Percentiles rank a stretch among this genome's conserved stretches.
These are phyloP conservation scores for Drosophila fungiperda DNA, from an alignment of 2,888 invertebrate genomes.

Conservation along the genomic window DNA sequence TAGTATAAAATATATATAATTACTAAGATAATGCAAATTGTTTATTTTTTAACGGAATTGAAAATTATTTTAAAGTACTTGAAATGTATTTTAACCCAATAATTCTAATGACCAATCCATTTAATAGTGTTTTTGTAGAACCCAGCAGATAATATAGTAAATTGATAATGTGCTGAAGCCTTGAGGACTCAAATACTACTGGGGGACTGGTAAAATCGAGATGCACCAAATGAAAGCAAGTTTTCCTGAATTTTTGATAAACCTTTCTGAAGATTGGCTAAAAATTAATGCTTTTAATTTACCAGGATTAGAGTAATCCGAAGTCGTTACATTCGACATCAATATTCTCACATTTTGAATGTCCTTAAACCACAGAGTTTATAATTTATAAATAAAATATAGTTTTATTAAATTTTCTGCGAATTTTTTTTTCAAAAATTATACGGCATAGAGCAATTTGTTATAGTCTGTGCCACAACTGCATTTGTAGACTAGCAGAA, in stretches of 20 bases:
- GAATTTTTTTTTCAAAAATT: not conserved
- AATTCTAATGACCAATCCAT: not conserved
- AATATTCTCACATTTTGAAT: not conserved
- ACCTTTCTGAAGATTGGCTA: not conserved
- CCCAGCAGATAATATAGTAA: too few species aligned
- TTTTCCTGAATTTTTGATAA: accelerated
- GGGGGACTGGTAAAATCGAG: not conserved
- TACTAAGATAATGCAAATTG: too few species aligned
- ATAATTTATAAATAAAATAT: not conserved
- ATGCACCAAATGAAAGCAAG: not conserved
- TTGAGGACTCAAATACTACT: too few species aligned
- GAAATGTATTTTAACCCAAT: not conserved
- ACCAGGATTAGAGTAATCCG: not conserved
- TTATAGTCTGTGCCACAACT: not conserved
- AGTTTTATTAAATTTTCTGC: not conserved
- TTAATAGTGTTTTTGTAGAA: too few species aligned
- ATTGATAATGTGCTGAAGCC: too few species aligned
- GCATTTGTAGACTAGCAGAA: constrained; percentile 6
- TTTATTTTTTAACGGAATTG: too few species aligned
- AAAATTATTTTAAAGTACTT: not conserved
- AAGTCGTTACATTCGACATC: not conserved
- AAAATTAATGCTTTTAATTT: not conserved
- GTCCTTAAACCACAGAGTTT: not conserved
- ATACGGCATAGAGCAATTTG: not conserved
- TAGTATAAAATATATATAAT: too few species aligned